A percentile compares a stretch with the other conserved stretches of the same genome.
phyloP scores from a whole-genome alignment of 2,113 vertebrate genomes.

The Furnarius figulus region DNA sequence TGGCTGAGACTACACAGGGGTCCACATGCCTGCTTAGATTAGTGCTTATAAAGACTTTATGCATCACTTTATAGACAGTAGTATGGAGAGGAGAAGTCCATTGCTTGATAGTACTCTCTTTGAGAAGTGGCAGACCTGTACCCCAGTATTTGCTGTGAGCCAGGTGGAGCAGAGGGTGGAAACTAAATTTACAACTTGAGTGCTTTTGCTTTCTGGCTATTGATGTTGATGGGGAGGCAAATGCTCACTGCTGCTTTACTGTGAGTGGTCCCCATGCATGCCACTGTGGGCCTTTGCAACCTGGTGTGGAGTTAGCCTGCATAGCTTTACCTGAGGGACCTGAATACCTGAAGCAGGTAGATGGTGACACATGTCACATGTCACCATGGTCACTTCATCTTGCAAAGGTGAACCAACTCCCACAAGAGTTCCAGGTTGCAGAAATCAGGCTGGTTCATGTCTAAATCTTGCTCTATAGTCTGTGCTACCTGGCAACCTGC shows the following conservation, averaged over 20 bases:
- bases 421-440: neutral
- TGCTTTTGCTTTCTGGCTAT: neutral
- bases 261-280: too few species aligned
- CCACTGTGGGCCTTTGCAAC: rapidly evolving
- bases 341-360: neutral
- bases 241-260: neutral
- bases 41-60: neutral
- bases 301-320: neutral
- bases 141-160: neutral
- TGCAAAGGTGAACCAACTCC: neutral
- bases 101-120: neutral
- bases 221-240: neutral
- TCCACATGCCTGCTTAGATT: neutral
- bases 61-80: neutral
- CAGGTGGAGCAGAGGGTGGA: neutral
- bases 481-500: neutral
- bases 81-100: neutral
- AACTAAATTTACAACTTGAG: neutral
- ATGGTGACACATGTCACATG: neutral
- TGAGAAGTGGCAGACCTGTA: neutral
- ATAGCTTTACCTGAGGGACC: neutral
- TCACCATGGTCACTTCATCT: neutral
- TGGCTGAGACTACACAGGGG: neutral
- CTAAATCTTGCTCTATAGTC: neutral
- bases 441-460: neutral